Base-by-base conservation (phyloP, 1,140 invertebrate species). In the Platyscapa corneri region DNA sequence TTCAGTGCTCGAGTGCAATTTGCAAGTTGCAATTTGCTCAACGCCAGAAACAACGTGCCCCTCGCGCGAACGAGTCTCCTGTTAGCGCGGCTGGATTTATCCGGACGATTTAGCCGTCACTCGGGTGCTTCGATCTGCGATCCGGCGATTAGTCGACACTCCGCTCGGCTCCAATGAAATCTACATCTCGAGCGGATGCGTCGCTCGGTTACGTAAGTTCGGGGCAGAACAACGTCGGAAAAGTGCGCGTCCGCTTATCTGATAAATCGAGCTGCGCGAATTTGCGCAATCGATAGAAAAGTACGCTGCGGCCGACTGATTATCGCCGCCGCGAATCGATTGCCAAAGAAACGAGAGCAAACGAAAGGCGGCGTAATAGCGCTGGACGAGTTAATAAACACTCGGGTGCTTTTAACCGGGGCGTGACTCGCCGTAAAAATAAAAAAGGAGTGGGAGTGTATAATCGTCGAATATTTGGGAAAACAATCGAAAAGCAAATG, bases 401-500 rank as follows among this genome's bases (percentile, higher is more conserved):
- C 42, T 74, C n/a, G n/a, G 0, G n/a, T 18, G 70, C 70, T 74
- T 37, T 27, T 23, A 37, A 42, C 23, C 20, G 23, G 42, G 3
- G 37, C 32, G 27, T 18, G 39, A 42, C 77, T 3, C 64, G 42
- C 65, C 2, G 30, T 49, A 34, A 49, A 65, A 53, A 49, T 42
- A 70, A 64, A 32, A 30, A 18, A n/a, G 37, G 30, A 75, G 18
- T 30, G 60, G 30, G 60, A 82, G 27, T 0, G 56, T 6, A 3
- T 60, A 27, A 60, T 37, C 27, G 18, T 37, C 27, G 18, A 30
- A 72, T 82, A 56, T 82, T 75, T 39, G 7, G 10, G 53, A 49
- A 82, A 74, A 74, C 10, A n/a, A 42, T 39, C 18, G n/a, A 74
- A 34, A 46, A 20, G 12, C 27, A 27, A n/a, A 83, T 74, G 81